Evolutionary conservation across 2,113 vertebrate species (phyloP).

Genomic region (Macrotus californicus): DNA sequence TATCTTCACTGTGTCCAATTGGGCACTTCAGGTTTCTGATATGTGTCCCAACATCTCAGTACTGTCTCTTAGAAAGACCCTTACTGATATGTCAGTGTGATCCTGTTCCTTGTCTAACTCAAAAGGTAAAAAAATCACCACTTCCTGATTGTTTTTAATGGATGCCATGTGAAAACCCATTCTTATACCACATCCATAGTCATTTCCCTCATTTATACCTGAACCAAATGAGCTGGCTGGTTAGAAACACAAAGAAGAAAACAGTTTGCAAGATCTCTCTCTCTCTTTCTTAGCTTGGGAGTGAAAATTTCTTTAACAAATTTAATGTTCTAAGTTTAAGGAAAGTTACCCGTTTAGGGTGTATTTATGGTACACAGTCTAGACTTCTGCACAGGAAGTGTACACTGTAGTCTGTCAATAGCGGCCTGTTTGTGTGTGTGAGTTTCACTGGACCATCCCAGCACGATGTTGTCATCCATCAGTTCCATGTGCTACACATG

Average conservation of each 20-base stretch:
- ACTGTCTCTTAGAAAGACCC: constrained; percentile 16
- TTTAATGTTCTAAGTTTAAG: not conserved
- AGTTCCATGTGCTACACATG: constrained; percentile 1
- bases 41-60: not conserved
- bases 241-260: constrained; percentile 65
- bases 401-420: constrained; percentile 56
- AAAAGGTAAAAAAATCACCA: constrained; percentile 66
- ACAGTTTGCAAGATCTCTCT: not conserved
- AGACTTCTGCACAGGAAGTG: constrained; percentile 44
- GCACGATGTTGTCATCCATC: not conserved
- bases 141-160: constrained; percentile 61
- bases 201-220: constrained; percentile 59
- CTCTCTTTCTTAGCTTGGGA: constrained; percentile 48
- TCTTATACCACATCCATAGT: constrained; percentile 34
- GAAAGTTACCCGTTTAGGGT: constrained; percentile 36
- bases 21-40: not conserved
- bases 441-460: constrained; percentile 44
- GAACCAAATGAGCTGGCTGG: constrained; percentile 48
- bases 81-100: constrained; percentile 34
- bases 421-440: not conserved
- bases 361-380: constrained; percentile 39
- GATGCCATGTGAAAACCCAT: constrained; percentile 58
- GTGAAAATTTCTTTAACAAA: constrained; percentile 36
- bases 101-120: constrained; percentile 37
- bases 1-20: constrained; percentile 11